phyloP scores from a whole-genome alignment of 2,797 vertebrate genomes.

The Ciconia nigra region DNA sequence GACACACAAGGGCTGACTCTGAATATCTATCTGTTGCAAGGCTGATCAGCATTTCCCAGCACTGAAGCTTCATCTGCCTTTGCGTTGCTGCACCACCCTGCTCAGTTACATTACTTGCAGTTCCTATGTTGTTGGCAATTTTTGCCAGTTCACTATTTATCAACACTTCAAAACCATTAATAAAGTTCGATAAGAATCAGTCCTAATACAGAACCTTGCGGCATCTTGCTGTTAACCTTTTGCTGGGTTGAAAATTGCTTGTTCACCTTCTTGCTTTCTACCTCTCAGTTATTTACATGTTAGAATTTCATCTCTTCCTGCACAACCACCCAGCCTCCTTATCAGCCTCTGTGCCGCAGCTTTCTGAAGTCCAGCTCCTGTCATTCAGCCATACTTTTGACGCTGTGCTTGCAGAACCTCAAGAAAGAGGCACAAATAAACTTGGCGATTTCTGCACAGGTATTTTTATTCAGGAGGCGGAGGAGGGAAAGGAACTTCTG shows the following conservation, averaged over 20 bases:
- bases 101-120: not conserved
- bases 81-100: rapidly evolving
- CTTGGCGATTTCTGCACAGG: not conserved
- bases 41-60: not conserved
- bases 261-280: not conserved
- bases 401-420: not conserved
- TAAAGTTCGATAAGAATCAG: not conserved
- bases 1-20: not conserved
- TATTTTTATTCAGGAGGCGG: not conserved
- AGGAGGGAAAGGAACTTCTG: not conserved
- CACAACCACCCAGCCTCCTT: not conserved
- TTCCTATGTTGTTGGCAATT: not conserved
- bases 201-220: not conserved
- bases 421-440: not conserved
- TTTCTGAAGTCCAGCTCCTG: not conserved
- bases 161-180: not conserved
- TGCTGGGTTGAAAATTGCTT: not conserved
- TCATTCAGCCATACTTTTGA: not conserved
- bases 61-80: not conserved
- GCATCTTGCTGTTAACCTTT: not conserved
- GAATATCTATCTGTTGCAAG: not conserved
- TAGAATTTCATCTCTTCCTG: not conserved
- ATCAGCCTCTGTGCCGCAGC: not conserved
- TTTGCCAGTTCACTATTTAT: not conserved
- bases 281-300: not conserved